Percentiles rank a stretch among this genome's conserved stretches.
Conservation (phyloP, 2,797 vertebrate species). For the Philypnodon macrostomus region DNA sequence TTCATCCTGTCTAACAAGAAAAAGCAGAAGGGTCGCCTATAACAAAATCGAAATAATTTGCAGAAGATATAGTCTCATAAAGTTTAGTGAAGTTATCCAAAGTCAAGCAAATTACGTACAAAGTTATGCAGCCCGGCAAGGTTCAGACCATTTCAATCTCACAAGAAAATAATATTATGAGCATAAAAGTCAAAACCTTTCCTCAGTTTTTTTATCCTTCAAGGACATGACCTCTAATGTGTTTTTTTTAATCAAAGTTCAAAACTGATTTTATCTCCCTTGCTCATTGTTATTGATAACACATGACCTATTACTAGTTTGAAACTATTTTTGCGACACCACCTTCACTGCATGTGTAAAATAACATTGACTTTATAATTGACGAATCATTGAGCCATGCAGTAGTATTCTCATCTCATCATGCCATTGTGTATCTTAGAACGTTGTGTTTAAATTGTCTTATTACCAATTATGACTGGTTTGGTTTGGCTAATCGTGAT, state of each 20-base stretch:
- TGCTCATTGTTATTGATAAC: neutral
- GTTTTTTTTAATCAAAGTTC: neutral
- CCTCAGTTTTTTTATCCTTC: neutral
- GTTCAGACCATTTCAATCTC: no score
- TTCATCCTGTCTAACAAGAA: no score
- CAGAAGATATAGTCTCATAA: no score
- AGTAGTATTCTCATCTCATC: neutral
- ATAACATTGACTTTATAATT: constrained; percentile 10
- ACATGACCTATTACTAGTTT: constrained; percentile 6
- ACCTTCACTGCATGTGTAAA: neutral
- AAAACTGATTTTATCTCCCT: neutral
- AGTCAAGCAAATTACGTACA: neutral
- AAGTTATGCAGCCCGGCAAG: no score
- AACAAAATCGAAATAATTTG: no score
- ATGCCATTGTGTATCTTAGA: neutral
- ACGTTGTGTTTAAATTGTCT: constrained; percentile 16
- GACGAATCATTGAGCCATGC: constrained; percentile 6
- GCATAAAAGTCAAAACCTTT: neutral
- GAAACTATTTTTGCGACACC: neutral
- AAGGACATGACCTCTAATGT: constrained; percentile 1
- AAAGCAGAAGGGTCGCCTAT: no score
- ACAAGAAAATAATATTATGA: no score
- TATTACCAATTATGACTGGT: constrained; percentile 19
- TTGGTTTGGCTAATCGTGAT: constrained; percentile 21
- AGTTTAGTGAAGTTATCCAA: neutral